These are phyloP conservation scores for Spodoptera picta DNA, from an alignment of 2,888 invertebrate genomes.

Conservation along the genomic window DNA sequence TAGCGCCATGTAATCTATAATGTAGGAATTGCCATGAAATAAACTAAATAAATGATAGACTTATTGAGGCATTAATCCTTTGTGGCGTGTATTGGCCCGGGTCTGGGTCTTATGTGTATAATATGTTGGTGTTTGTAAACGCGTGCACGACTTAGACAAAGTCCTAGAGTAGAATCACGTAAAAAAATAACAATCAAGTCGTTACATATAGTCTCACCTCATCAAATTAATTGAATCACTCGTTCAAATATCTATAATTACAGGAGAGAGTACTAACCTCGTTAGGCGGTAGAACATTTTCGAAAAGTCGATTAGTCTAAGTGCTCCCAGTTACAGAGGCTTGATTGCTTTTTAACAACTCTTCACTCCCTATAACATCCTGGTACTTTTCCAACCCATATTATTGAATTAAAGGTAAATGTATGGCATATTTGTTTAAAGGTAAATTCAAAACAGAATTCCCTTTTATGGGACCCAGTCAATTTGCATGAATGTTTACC, in stretches of 20 bases:
- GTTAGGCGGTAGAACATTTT: slow-evolving; percentile 62
- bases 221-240: slow-evolving; percentile 31
- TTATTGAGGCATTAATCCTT: no score
- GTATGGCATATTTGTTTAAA: slow-evolving; percentile 41
- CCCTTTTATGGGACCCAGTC: slow-evolving; percentile 33
- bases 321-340: slow-evolving; percentile 55
- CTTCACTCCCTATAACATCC: slow-evolving; percentile 61
- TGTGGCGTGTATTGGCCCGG: no score
- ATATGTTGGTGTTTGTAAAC: no score
- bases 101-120: no score
- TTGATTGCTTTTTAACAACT: slow-evolving; percentile 77
- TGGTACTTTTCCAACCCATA: slow-evolving; percentile 57
- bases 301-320: slow-evolving; percentile 62
- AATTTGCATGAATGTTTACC: slow-evolving; percentile 50
- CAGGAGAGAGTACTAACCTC: slow-evolving; percentile 56
- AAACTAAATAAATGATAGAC: no score
- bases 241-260: slow-evolving; percentile 44
- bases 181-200: slow-evolving; percentile 3
- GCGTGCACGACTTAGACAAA: no score
- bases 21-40: no score
- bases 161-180: no score
- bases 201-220: slow-evolving; percentile 8
- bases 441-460: slow-evolving; percentile 39
- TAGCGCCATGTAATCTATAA: no score
- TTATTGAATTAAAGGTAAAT: slow-evolving; percentile 48